Percentiles rank a stretch among this genome's conserved stretches.
Conservation (phyloP, 1,140 invertebrate species). For the Carposina sasakii region DNA sequence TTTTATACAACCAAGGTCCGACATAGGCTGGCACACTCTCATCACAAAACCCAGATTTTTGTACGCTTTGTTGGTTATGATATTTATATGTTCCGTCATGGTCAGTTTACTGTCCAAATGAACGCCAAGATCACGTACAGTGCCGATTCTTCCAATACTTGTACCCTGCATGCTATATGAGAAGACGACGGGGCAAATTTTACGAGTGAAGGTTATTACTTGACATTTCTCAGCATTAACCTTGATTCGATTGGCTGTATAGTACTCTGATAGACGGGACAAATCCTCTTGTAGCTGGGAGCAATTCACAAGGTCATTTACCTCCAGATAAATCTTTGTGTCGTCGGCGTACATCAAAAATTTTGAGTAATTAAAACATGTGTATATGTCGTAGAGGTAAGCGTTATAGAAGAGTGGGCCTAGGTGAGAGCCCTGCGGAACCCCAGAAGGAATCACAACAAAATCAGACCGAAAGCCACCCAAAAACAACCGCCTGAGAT, state of each 20-base stretch:
- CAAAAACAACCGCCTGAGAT: neutral
- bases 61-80: neutral
- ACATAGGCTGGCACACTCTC: neutral
- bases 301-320: neutral
- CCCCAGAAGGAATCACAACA: neutral
- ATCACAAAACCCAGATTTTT: constrained; percentile 2
- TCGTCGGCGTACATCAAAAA: neutral
- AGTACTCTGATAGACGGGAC: neutral
- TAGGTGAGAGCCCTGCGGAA: neutral
- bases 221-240: neutral
- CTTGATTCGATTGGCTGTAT: neutral
- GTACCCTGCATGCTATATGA: neutral
- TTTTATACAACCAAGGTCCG: no score
- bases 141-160: neutral
- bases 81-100: neutral
- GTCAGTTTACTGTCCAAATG: neutral
- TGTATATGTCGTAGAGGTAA: constrained; percentile 1
- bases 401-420: neutral
- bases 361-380: neutral
- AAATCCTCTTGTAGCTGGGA: neutral
- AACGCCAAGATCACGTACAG: constrained; percentile 2
- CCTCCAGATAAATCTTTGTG: neutral
- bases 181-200: neutral
- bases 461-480: constrained; percentile 1
- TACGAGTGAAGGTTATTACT: neutral